Evolutionary conservation across 2,888 invertebrate genomes (phyloP).

Genomic region (Cartodere bifasciata): DNA sequence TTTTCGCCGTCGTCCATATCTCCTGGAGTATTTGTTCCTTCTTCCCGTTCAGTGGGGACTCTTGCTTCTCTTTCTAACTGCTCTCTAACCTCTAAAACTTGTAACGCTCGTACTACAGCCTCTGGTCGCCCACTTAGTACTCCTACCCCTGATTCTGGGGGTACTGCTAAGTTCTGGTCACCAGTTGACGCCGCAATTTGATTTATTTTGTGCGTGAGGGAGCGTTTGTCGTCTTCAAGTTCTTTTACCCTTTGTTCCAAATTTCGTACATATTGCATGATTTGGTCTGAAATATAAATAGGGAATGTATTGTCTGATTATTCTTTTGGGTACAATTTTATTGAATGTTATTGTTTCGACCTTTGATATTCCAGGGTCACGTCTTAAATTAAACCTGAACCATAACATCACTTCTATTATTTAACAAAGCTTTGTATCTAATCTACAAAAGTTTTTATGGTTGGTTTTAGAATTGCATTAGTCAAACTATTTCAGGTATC

Average conservation of each 20-base stretch:
- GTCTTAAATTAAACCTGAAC: no score
- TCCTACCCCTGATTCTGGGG: conserved; percentile 27
- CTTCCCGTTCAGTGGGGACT: conserved; percentile 19
- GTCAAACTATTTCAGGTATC: no score
- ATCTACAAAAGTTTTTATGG: no score
- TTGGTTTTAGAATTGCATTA: no score
- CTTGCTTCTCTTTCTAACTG: conserved; percentile 63
- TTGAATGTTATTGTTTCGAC: no score
- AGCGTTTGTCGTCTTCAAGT: conserved; percentile 66
- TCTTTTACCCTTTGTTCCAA: conserved; percentile 78
- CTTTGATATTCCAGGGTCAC: no score
- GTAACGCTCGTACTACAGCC: conserved; percentile 84
- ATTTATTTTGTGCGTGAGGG: conserved; percentile 40
- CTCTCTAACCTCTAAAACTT: conserved; percentile 74
- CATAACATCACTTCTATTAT: no score
- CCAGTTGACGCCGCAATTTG: conserved; percentile 36
- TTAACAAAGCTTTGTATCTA: no score
- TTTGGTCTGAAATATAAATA: conserved; percentile 50
- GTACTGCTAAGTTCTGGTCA: conserved; percentile 29
- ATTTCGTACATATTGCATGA: conserved; percentile 81
- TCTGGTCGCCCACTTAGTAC: conserved; percentile 65
- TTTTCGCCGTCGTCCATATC: conserved; percentile 80
- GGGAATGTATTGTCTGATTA: background rate
- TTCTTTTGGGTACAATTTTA: no score
- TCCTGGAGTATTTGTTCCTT: conserved; percentile 32